A percentile compares a stretch with the other conserved stretches of the same genome.
Conservation (phyloP, 2,888 invertebrate species). For the Brachyopa scutellaris region DNA sequence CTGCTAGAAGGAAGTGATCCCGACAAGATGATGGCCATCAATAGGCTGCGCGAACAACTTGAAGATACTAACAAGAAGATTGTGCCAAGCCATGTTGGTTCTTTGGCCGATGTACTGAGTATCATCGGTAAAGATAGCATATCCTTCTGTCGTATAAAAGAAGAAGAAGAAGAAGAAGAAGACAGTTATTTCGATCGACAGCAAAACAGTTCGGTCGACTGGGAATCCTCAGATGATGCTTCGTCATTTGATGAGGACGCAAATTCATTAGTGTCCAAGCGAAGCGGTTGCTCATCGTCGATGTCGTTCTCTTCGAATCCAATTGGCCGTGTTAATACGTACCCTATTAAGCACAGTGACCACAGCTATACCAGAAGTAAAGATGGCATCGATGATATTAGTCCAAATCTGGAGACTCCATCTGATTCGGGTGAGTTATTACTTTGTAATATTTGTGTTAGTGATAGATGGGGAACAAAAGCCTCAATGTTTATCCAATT, state of each 20-base stretch:
- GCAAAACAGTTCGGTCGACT: slow-evolving; percentile 35
- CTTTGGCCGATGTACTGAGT: slow-evolving; percentile 77
- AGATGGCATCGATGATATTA: slow-evolving; percentile 84
- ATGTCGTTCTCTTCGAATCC: slow-evolving; percentile 72
- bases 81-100: slow-evolving; percentile 51
- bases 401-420: slow-evolving; percentile 91
- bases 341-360: slow-evolving; percentile 81
- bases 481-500: slow-evolving; percentile 62
- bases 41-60: slow-evolving; percentile 78
- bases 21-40: slow-evolving; percentile 76
- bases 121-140: slow-evolving; percentile 75
- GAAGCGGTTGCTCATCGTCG: slow-evolving; percentile 54
- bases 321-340: slow-evolving; percentile 25
- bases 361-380: slow-evolving; percentile 88
- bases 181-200: too few relatives aligned
- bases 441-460: slow-evolving; percentile 6
- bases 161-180: slow-evolving; percentile 36
- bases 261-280: slow-evolving; percentile 45
- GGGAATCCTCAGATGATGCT: slow-evolving; percentile 56
- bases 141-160: slow-evolving; percentile 19
- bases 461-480: neutral
- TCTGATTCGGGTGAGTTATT: slow-evolving; percentile 92
- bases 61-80: slow-evolving; percentile 78
- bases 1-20: slow-evolving; percentile 74
- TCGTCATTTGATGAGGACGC: slow-evolving; percentile 48